phyloP scores from a whole-genome alignment of 2,888 invertebrate genomes.

The Disparrhopalites patrizii region DNA sequence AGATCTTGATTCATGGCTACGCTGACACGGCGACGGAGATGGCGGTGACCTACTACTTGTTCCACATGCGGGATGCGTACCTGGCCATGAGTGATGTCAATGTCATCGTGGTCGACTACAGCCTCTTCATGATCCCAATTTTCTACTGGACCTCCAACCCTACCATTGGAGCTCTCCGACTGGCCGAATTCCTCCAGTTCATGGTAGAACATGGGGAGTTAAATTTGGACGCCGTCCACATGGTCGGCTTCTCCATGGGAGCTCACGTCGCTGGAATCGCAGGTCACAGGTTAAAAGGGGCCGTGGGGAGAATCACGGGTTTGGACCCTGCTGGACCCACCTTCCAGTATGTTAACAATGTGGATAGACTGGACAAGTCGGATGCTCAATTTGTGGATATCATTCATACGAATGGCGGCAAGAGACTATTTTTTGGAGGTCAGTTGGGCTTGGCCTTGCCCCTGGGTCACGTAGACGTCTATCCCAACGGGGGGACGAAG shows the following conservation, averaged over 20 bases:
- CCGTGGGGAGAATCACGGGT: slow-evolving; percentile 29
- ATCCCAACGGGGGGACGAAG: slow-evolving; percentile 33
- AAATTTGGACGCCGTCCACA: slow-evolving; percentile 33
- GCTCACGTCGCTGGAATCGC: slow-evolving; percentile 35
- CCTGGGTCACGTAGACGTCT: slow-evolving; percentile 34
- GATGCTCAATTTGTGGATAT: slow-evolving; percentile 34
- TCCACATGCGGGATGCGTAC: slow-evolving; percentile 36
- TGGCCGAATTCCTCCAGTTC: slow-evolving; percentile 20
- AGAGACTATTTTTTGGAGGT: slow-evolving; percentile 24
- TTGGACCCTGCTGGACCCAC: slow-evolving; percentile 44
- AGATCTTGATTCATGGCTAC: slow-evolving; percentile 39
- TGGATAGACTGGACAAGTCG: slow-evolving; percentile 38
- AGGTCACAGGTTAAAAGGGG: slow-evolving; percentile 33
- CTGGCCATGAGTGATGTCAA: slow-evolving; percentile 38
- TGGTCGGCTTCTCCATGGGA: slow-evolving; percentile 42
- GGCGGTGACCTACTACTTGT: slow-evolving; percentile 21
- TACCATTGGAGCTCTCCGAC: slow-evolving; percentile 12
- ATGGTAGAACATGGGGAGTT: slow-evolving; percentile 2
- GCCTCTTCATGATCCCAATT: slow-evolving; percentile 31
- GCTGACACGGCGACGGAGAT: slow-evolving; percentile 41
- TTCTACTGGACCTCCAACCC: slow-evolving; percentile 31
- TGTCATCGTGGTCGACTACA: slow-evolving; percentile 38
- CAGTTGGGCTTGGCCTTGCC: slow-evolving; percentile 23
- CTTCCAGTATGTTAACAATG: slow-evolving; percentile 39
- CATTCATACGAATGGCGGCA: slow-evolving; percentile 33